Base-by-base conservation (phyloP, 37 sponge, comb jelly and placozoan genomes). In the Haliclona indistincta region DNA sequence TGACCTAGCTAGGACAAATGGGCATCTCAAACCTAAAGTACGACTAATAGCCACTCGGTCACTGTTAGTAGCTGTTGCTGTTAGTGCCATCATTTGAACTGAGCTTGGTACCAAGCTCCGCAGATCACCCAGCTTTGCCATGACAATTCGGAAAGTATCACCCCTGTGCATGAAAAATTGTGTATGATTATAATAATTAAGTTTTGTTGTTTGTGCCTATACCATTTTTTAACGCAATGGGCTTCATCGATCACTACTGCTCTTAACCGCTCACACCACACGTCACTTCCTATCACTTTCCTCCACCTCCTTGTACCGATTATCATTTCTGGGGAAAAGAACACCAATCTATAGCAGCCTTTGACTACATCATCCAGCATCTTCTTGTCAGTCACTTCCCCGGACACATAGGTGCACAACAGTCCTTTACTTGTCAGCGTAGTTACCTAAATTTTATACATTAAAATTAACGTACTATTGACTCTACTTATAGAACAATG, bases 141-240 rank as follows among this genome's bases (percentile, higher is more conserved):
- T 29, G 23, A 63, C 35, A 47, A 7, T 30, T 35, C 77, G 42
- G 52, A 76, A 76, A 23, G 65, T 76, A 26, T 63, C 33, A 34
- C 77, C 77, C 65, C 65, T 76, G 42, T 25, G 34, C 23, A 60
- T 26, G 58, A 26, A 70, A 23, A n/a, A 32, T 70, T 45, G 29
- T 30, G 26, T 70, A 25, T 33, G 28, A 76, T 54, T 25, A 66
- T 25, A 17, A 66, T 66, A 39, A 39, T 25, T 25, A 66, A 29
- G 25, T 37, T 74, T 25, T 34, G 35, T 32, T 17, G 20, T 43
- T n/a, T 28, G 26, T 44, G 15, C 20, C 28, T 65, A 32, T 76
- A 76, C 66, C 77, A 64, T 42, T 76, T 76, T 53, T 63, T 76
- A 39, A 76, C 77, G 43, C 51, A 47, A 26, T 76, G 77, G 15